phyloP scores from a whole-genome alignment of 2,797 vertebrate genomes.

The Pitangus sulphuratus region DNA sequence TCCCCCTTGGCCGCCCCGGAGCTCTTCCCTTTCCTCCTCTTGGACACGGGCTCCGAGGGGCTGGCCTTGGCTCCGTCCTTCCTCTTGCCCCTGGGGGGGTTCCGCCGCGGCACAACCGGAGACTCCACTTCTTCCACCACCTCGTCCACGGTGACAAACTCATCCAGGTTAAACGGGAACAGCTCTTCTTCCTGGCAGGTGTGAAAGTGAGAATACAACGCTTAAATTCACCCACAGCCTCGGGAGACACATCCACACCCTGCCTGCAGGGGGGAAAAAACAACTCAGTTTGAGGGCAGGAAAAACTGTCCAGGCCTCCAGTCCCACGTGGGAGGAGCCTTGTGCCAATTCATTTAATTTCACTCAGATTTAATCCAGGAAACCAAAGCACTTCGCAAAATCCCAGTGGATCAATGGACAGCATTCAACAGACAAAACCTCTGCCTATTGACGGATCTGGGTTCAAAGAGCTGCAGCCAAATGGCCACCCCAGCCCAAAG shows the following conservation, averaged over 20 bases:
- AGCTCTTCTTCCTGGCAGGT: constrained; percentile 64
- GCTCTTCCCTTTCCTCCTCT: constrained; percentile 67
- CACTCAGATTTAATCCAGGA: accelerated
- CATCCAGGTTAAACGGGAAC: constrained; percentile 84
- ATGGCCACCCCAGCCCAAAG: background rate
- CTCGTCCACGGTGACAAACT: constrained; percentile 94
- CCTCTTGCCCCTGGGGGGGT: constrained; percentile 65
- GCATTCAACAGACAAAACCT: background rate
- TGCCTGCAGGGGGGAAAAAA: accelerated
- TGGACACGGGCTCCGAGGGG: constrained; percentile 30
- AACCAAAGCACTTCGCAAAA: background rate
- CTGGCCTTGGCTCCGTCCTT: constrained; percentile 54
- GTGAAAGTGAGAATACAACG: accelerated
- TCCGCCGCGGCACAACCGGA: constrained; percentile 19
- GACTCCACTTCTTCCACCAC: constrained; percentile 78
- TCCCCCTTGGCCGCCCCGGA: constrained; percentile 11
- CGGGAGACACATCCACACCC: accelerated
- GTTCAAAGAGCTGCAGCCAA: background rate
- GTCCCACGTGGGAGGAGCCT: background rate
- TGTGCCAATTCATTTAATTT: background rate
- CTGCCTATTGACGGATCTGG: background rate
- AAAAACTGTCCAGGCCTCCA: accelerated
- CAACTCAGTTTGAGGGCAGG: accelerated
- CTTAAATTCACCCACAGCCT: accelerated
- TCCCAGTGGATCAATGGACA: accelerated